phyloP scores from a whole-genome alignment of 1,140 invertebrate genomes.

The Panulirus ornatus region DNA sequence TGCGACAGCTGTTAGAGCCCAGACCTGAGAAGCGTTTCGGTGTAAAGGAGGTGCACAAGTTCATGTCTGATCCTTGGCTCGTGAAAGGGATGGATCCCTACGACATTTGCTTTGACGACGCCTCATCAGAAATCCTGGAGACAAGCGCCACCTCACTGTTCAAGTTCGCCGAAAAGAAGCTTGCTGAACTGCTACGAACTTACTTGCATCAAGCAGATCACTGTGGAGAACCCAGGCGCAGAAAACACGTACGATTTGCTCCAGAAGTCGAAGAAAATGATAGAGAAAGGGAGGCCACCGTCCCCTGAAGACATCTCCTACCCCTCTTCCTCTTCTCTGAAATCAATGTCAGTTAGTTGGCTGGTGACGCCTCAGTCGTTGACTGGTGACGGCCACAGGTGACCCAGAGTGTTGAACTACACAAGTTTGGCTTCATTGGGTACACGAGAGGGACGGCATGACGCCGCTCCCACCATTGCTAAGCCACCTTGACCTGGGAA shows the following conservation, averaged over 20 bases:
- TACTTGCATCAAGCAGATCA: constrained; percentile 83
- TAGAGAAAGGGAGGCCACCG: background rate
- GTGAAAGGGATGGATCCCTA: constrained; percentile 77
- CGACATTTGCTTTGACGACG: constrained; percentile 69
- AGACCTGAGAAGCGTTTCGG: constrained; percentile 85
- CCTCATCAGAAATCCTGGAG: constrained; percentile 64
- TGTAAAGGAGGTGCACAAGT: constrained; percentile 86
- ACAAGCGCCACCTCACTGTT: constrained; percentile 73
- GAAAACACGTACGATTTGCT: constrained; percentile 14
- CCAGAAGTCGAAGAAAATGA: background rate
- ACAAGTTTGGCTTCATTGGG: too few relatives aligned
- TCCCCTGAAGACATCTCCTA: background rate
- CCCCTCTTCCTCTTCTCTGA: background rate
- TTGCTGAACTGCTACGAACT: constrained; percentile 83
- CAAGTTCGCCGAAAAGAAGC: constrained; percentile 78
- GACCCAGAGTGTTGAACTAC: too few relatives aligned
- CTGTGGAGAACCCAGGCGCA: constrained; percentile 82
- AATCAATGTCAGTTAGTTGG: too few relatives aligned
- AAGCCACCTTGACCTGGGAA: too few relatives aligned
- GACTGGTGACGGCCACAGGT: background rate
- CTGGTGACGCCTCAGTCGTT: too few relatives aligned
- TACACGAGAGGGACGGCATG: too few relatives aligned
- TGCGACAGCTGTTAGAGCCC: constrained; percentile 85
- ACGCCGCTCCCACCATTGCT: too few relatives aligned
- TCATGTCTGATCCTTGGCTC: constrained; percentile 86